Conservation (phyloP, 2,797 vertebrate species). For the Linurgus olivaceus region DNA sequence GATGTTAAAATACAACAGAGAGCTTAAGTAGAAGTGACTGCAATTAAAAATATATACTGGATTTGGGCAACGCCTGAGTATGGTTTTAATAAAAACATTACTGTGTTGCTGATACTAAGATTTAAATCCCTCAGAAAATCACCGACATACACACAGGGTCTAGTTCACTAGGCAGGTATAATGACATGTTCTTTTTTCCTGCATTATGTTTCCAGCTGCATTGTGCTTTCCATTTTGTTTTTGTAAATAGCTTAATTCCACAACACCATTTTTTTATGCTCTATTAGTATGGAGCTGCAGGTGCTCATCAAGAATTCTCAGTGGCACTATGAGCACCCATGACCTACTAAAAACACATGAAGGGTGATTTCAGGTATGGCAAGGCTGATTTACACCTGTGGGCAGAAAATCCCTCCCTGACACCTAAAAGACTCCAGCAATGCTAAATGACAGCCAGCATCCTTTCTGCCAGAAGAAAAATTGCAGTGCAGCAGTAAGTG, state of each 20-base stretch:
- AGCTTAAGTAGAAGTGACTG: not conserved
- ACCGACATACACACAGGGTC: too few species aligned
- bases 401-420: not conserved
- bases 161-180: not conserved
- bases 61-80: not conserved
- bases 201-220: not conserved
- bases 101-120: not conserved
- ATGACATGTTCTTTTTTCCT: not conserved
- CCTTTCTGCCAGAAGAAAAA: not conserved
- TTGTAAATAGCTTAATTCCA: not conserved
- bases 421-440: not conserved
- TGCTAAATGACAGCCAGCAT: not conserved
- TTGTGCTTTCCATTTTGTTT: not conserved
- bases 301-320: not conserved
- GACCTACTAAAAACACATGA: not conserved
- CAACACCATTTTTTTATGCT: not conserved
- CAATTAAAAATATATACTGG: conserved; percentile 1
- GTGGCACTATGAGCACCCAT: not conserved
- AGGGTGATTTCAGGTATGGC: not conserved
- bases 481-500: not conserved
- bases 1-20: not conserved
- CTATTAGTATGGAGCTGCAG: not conserved
- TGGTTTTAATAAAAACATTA: not conserved
- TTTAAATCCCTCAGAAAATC: not conserved
- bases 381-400: not conserved